phyloP scores from a whole-genome alignment of 2,888 invertebrate genomes.

The Hybos culiciformis region DNA sequence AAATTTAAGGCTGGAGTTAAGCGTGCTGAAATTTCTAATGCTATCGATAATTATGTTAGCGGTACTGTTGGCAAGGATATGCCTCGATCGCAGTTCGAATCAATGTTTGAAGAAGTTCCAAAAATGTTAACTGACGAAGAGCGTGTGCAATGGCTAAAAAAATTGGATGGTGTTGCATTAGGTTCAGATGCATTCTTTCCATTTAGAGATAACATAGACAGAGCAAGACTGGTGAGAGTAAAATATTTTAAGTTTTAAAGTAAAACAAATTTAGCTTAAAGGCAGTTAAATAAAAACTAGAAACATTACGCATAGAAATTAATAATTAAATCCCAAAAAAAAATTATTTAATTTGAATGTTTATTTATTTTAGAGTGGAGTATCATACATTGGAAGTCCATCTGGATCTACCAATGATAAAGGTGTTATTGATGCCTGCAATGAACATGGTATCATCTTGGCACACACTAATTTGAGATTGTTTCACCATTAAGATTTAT shows the following conservation, averaged over 20 bases:
- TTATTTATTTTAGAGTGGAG: slow-evolving; percentile 78
- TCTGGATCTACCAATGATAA: slow-evolving; percentile 89
- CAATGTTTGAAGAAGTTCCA: slow-evolving; percentile 50
- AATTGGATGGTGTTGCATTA: slow-evolving; percentile 65
- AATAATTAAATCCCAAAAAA: no score
- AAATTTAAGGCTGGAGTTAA: slow-evolving; percentile 75
- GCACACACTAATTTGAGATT: slow-evolving; percentile 81
- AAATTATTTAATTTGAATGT: slow-evolving; percentile 12
- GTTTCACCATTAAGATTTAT: slow-evolving; percentile 74
- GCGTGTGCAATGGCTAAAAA: slow-evolving; percentile 50
- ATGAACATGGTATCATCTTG: slow-evolving; percentile 76
- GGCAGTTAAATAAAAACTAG: no score
- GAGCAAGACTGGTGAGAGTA: slow-evolving; percentile 63
- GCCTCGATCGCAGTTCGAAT: slow-evolving; percentile 58
- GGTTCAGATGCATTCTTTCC: slow-evolving; percentile 98
- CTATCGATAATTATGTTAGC: slow-evolving; percentile 87
- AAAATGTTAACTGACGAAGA: slow-evolving; percentile 53
- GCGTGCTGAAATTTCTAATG: slow-evolving; percentile 87
- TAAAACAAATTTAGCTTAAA: background rate
- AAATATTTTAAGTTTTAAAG: background rate
- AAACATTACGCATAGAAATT: no score
- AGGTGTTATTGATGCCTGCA: slow-evolving; percentile 77
- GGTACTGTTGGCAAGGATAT: slow-evolving; percentile 83
- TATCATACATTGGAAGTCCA: slow-evolving; percentile 84
- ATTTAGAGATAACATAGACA: slow-evolving; percentile 92